Percentiles rank a stretch among this genome's conserved stretches.
Evolutionary conservation across 2,113 vertebrate species (phyloP).

Genomic region (Cyphomyrus discorhynchus): DNA sequence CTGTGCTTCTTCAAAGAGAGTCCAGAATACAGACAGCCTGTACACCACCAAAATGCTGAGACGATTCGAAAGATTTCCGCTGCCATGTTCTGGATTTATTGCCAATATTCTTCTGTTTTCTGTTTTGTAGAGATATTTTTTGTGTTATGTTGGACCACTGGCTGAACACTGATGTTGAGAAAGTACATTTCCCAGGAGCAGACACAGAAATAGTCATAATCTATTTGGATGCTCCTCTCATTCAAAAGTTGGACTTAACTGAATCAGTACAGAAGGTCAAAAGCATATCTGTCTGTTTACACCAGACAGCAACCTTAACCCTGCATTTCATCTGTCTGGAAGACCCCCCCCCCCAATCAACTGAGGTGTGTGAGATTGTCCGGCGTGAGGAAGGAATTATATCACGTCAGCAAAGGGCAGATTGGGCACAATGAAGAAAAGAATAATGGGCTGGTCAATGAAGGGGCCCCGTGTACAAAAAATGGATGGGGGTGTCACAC

Average conservation of each 20-base stretch:
- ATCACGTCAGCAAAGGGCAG: background rate
- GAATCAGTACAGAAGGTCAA: constrained; percentile 12
- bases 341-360: background rate
- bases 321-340: constrained; percentile 28
- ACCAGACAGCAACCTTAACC: constrained; percentile 5
- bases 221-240: background rate
- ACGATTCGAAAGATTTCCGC: background rate
- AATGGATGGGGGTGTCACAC: background rate
- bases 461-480: background rate
- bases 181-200: background rate
- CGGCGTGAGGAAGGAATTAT: background rate
- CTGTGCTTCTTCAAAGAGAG: background rate
- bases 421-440: background rate
- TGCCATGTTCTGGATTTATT: background rate
- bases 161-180: background rate
- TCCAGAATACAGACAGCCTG: background rate
- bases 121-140: background rate
- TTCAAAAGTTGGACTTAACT: background rate
- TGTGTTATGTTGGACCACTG: background rate
- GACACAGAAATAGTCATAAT: background rate
- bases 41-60: background rate
- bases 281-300: constrained; percentile 7
- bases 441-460: background rate
- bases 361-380: background rate
- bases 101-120: background rate